These are phyloP conservation scores for Palloptera scutellata DNA, from an alignment of 2,888 invertebrate genomes.

Conservation along the genomic window DNA sequence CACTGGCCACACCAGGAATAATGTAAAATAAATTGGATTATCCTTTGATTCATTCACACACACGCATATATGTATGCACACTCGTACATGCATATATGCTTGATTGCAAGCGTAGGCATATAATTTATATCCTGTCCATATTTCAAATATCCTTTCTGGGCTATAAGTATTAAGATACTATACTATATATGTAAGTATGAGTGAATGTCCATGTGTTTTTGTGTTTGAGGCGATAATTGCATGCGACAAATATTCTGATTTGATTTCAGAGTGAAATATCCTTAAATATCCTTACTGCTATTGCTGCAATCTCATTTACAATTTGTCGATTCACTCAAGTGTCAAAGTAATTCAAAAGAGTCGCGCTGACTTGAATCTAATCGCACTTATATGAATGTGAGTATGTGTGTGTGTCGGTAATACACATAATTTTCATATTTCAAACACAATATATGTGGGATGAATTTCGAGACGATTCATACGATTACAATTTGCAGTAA, in stretches of 20 bases:
- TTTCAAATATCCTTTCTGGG: slow-evolving; percentile 25
- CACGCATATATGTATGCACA: not conserved
- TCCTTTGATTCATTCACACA: slow-evolving; percentile 55
- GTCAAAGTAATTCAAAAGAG: no score
- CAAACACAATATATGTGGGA: no score
- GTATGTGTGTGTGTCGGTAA: no score
- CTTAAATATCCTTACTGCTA: no score
- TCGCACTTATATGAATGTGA: no score
- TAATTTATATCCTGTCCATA: slow-evolving; percentile 31
- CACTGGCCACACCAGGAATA: slow-evolving; percentile 33
- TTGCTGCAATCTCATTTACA: no score
- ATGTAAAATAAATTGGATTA: slow-evolving; percentile 60
- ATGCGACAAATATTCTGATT: slow-evolving; percentile 35
- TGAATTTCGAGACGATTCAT: no score
- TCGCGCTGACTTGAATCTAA: no score
- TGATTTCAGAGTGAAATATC: slow-evolving; percentile 26
- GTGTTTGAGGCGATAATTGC: slow-evolving; percentile 36
- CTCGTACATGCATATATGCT: slow-evolving; percentile 15
- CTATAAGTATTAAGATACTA: not conserved
- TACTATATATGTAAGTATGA: no score
- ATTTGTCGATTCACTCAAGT: no score
- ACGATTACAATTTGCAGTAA: no score
- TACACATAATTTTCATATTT: no score
- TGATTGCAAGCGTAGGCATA: slow-evolving; percentile 10
- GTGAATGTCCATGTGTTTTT: slow-evolving; percentile 4